Percentiles rank a stretch among this genome's conserved stretches.
Evolutionary conservation across 1,140 invertebrate genomes (phyloP).

Genomic region (Bombus picipes): DNA sequence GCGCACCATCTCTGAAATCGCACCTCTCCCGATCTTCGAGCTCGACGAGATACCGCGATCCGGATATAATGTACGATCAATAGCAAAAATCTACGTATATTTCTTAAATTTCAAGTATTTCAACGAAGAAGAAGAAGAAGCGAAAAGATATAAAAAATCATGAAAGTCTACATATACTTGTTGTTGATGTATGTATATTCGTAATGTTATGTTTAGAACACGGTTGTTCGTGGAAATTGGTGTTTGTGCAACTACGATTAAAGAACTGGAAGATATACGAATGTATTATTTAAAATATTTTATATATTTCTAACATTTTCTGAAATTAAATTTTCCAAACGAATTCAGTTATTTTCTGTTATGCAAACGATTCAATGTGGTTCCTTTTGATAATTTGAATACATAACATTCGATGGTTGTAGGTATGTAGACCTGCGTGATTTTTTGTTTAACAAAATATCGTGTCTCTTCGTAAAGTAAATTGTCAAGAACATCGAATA

Average conservation of each 20-base stretch:
- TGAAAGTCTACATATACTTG: neutral
- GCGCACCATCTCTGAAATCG: slow-evolving; percentile 54
- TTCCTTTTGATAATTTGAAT: neutral
- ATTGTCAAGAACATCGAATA: neutral
- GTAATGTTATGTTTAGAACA: neutral
- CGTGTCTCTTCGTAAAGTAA: neutral
- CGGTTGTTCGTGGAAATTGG: neutral
- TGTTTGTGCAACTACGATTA: neutral
- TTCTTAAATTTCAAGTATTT: too few species aligned
- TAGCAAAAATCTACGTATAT: neutral
- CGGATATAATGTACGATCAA: neutral
- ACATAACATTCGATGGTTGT: neutral
- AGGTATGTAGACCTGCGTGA: neutral
- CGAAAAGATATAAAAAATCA: too few species aligned
- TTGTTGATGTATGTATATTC: neutral
- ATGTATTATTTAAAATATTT: too few species aligned
- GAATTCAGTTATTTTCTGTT: too few species aligned
- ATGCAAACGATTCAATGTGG: neutral
- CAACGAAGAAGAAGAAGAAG: neutral
- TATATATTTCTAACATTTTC: neutral
- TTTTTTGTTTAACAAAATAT: neutral
- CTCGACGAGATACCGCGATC: slow-evolving; percentile 37
- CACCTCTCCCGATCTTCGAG: slow-evolving; percentile 52
- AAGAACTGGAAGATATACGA: neutral
- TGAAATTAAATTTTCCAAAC: neutral